Base-by-base conservation (phyloP, 2,888 invertebrate genomes). In the Chrysolina americana region DNA sequence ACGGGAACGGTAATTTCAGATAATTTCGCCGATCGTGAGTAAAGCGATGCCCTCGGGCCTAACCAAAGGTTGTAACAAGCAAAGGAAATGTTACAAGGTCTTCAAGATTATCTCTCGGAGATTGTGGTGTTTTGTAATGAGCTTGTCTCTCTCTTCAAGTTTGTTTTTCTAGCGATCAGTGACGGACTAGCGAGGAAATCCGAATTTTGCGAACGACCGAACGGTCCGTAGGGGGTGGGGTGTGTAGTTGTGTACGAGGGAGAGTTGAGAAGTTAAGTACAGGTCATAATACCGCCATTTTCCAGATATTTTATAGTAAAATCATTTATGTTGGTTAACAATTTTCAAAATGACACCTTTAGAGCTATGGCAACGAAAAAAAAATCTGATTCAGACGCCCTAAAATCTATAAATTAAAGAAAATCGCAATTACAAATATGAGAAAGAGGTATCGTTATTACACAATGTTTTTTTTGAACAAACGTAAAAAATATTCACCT, bases 61-160 rank as follows among this genome's bases (percentile, higher is more conserved):
- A 80, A 80, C 78, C 83, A 86, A 87, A 87, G 86, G 87, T 87
- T 87, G 87, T 85, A 86, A 79, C 85, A 83, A 72, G 76, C 77
- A 78, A 78, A 79, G 79, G 78, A 79, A 79, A 79, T 79, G 79
- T 88, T 88, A 88, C 88, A 88, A 88, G 88, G 88, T 86, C 88
- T 88, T 87, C 87, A 85, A 87, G 88, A 88, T 88, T 87, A 85
- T 84, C 87, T 86, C 87, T 86, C 85, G 87, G 88, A 87, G 87
- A 88, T 87, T 87, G 88, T 87, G 84, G 84, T 81, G 82, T 83
- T 84, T 84, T 83, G 83, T 82, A 83, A 84, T 82, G 81, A 77
- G 77, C 78, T 74, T 77, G 73, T 73, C 71, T 81, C 76, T 81
- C 78, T 79, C 72, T 21, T 50, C 28, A 17, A 21, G 53, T 36